Conservation (phyloP, 2,113 vertebrate genomes). For the Nibea coibor region DNA sequence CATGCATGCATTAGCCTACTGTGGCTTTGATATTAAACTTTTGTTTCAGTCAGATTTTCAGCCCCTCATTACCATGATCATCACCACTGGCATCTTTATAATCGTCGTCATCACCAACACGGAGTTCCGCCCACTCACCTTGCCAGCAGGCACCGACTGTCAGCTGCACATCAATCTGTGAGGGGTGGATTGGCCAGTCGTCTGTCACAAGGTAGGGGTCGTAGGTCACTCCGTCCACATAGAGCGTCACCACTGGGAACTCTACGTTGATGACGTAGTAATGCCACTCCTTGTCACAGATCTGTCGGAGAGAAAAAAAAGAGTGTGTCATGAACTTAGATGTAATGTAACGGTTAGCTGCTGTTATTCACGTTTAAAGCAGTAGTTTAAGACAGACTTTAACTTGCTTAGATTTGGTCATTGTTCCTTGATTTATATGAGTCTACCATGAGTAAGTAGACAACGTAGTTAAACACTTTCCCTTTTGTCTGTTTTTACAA, state of each 20-base stretch:
- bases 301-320: conserved; percentile 79
- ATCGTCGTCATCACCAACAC: conserved; percentile 30
- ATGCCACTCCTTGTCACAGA: conserved; percentile 99
- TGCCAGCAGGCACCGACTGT: conserved; percentile 99
- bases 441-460: too few relatives aligned
- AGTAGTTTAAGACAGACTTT: neutral
- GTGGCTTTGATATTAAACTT: conserved; percentile 21
- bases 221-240: conserved; percentile 94
- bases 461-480: too few relatives aligned
- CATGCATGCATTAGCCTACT: neutral
- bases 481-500: too few relatives aligned
- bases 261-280: conserved; percentile 97
- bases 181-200: conserved; percentile 98
- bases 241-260: conserved; percentile 93
- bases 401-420: too few relatives aligned
- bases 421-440: too few relatives aligned
- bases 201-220: conserved; percentile 98
- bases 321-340: neutral
- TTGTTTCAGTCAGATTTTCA: neutral
- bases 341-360: neutral
- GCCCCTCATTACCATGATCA: neutral
- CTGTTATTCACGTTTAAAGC: neutral
- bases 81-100: neutral
- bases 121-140: conserved; percentile 81
- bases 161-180: conserved; percentile 96